Base-by-base conservation (phyloP, 2,113 vertebrate species). In the Abramis brama region DNA sequence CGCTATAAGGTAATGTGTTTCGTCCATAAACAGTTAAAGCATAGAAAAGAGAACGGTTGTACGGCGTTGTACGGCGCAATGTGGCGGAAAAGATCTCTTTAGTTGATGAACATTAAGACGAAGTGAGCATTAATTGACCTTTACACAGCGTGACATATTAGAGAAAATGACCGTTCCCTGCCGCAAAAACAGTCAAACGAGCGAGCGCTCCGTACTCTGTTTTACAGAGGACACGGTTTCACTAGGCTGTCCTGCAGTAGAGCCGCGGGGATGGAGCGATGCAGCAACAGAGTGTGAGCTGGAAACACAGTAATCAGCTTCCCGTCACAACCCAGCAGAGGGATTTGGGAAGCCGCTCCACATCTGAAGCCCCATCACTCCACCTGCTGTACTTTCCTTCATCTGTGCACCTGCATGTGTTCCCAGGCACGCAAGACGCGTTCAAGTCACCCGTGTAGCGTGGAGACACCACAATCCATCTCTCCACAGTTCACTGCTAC, bases 221-320 rank as follows among this genome's bases (percentile, higher is more conserved):
- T 81, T 81, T 66, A 81, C 64, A 64, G 39, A 81, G 79, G 39
- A 66, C 79, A 9, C 2, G 59, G 21, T 81, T 81, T 81, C 30
- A 81, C 60, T 33, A 23, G 45, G 45, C n/a, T 77, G 27, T 77
- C 62, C 60, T 13, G 77, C 21, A 30, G 52, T 43, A 25, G 33
- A 21, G 17, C 52, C 52, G 52, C 17, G 17, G 52, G 55, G 55
- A 57, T 21, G 55, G 52, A 55, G 52, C 47, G 52, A 55, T 5
- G 52, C 17, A 19, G 52, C 17, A 19, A 6, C 52, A 1, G 19
- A 57, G 19, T 57, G 55, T 57, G 74, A 77, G 74, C 47, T 77
- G 27, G 45, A 70, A 80, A 64, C 13, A 27, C 59, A 19, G 78
- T 64, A 25, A 80, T 80, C 59, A 80, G 39, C 59, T 64, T 80